A percentile compares a stretch with the other conserved stretches of the same genome.
Conservation (phyloP, 2,113 vertebrate genomes). For the Sphaerodactylus townsendi region DNA sequence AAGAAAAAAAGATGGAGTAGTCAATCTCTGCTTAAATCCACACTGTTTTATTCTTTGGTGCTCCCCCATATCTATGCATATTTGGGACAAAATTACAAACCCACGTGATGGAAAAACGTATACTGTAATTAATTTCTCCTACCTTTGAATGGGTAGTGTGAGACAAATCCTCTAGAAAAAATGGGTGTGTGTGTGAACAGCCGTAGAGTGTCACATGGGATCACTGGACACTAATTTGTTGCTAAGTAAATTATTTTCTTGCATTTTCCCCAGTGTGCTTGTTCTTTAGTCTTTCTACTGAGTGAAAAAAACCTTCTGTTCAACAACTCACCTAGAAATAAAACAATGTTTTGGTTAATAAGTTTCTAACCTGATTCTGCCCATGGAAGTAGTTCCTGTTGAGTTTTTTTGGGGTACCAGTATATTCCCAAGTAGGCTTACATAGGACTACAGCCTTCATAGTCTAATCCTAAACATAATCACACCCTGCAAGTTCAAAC, state of each 20-base stretch:
- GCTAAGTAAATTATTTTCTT: background rate
- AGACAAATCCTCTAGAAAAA: background rate
- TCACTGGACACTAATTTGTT: background rate
- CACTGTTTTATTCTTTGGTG: background rate
- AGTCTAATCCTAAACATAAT: too few species aligned
- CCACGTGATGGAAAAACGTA: background rate
- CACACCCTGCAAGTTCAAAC: too few species aligned
- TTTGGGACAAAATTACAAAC: background rate
- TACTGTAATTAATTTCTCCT: background rate
- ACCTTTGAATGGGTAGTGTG: background rate
- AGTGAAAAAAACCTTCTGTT: background rate
- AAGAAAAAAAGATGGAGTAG: background rate
- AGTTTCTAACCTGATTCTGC: background rate
- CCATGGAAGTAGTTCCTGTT: background rate
- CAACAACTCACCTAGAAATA: background rate
- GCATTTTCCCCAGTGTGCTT: background rate
- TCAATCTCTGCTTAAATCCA: background rate
- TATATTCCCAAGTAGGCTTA: background rate
- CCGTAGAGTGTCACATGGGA: background rate
- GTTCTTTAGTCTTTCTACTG: background rate
- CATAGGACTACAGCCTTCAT: background rate
- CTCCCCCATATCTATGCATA: background rate
- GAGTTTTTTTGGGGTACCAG: too few species aligned
- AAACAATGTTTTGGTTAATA: constrained; percentile 17
- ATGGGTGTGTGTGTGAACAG: background rate